phyloP scores from a whole-genome alignment of 2,797 vertebrate species.

The Galago senegalensis region DNA sequence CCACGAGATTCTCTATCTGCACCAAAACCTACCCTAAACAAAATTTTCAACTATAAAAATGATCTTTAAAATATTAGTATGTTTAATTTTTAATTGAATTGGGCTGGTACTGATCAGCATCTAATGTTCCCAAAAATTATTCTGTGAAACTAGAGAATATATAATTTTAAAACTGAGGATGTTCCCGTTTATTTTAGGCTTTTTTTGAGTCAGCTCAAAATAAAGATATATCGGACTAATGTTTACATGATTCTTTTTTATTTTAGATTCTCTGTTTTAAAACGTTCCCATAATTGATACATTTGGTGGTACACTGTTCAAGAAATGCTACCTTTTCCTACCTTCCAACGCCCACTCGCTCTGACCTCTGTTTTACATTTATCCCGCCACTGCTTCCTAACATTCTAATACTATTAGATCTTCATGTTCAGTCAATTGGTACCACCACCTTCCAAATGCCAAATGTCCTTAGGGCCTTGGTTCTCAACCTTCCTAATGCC shows the following conservation, averaged over 20 bases:
- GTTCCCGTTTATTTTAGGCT: not conserved
- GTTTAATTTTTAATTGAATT: not conserved
- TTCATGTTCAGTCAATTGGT: not conserved
- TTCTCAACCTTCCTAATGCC: too few species aligned
- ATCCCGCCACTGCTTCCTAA: not conserved
- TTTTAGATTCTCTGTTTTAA: constrained; percentile 19
- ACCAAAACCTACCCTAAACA: constrained; percentile 47
- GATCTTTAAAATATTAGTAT: constrained; percentile 29
- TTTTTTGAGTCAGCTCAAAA: not conserved
- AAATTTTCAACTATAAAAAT: not conserved
- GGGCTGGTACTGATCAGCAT: not conserved
- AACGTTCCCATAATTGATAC: not conserved
- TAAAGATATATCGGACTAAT: not conserved
- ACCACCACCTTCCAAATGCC: not conserved
- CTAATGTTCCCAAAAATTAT: not conserved
- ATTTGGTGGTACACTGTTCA: not conserved
- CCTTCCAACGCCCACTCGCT: accelerated
- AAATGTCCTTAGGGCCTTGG: not conserved
- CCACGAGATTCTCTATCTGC: not conserved
- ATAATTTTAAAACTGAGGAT: not conserved
- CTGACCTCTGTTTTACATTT: not conserved
- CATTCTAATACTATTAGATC: not conserved
- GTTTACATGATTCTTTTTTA: not conserved
- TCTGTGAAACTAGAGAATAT: not conserved
- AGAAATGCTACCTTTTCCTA: constrained; percentile 5